These are phyloP conservation scores for Apostichopus parvimensis DNA, from an alignment of 35 echinoderm and acorn worm species.

Conservation along the genomic window DNA sequence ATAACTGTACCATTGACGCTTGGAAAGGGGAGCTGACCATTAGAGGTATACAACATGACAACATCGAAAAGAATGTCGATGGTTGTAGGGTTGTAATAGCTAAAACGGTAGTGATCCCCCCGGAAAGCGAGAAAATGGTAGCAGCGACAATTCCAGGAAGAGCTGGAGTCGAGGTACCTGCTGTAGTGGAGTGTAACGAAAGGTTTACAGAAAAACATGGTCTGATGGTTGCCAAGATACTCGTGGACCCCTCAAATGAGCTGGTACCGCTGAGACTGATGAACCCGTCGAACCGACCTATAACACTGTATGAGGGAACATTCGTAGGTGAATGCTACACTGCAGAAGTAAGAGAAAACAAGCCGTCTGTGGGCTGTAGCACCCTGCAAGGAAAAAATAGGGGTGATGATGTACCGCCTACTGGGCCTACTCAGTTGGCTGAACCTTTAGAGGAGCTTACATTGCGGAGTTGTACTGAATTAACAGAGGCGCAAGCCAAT, in stretches of 20 bases:
- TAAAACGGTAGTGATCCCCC: not conserved
- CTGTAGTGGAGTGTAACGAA: not conserved
- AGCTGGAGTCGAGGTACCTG: not conserved
- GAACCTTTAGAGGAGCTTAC: not conserved
- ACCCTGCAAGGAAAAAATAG: not conserved
- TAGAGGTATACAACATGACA: not conserved
- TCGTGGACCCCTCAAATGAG: slow-evolving; percentile 9
- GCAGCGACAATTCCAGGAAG: not conserved
- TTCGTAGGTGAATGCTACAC: not conserved
- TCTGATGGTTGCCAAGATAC: slow-evolving; percentile 13
- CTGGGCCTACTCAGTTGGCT: not conserved
- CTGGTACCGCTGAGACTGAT: not conserved
- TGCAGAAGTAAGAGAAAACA: not conserved
- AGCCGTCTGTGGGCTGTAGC: no score
- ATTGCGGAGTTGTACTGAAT: not conserved
- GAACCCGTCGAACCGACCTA: no score
- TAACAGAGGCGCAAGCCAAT: not conserved
- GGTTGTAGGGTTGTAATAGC: not conserved
- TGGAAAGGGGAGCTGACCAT: not conserved
- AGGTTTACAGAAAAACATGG: not conserved
- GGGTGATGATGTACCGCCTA: not conserved
- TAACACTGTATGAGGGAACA: not conserved
- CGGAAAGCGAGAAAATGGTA: slow-evolving; percentile 2
- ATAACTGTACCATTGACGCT: not conserved
- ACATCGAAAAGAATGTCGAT: not conserved